phyloP scores from a whole-genome alignment of 2,888 invertebrate species.

The Idaea aversata region DNA sequence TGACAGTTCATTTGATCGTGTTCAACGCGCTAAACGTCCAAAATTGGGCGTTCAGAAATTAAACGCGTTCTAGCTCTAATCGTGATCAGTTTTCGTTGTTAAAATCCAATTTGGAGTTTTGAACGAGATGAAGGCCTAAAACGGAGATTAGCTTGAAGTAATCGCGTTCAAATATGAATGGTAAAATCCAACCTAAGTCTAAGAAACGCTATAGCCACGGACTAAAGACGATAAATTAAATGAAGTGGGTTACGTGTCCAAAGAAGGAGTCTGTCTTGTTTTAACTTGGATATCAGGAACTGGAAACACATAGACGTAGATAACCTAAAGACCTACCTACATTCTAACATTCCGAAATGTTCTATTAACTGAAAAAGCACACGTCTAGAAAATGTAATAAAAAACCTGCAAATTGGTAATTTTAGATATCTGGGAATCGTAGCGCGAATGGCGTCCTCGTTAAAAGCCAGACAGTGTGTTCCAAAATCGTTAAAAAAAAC shows the following conservation, averaged over 20 bases:
- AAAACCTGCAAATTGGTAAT: neutral
- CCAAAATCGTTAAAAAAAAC: too few relatives aligned
- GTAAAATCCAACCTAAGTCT: neutral
- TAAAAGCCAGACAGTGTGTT: neutral
- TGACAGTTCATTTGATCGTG: too few relatives aligned
- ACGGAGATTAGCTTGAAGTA: too few relatives aligned
- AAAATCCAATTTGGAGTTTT: too few relatives aligned
- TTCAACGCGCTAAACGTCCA: too few relatives aligned
- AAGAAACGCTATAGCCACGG: neutral
- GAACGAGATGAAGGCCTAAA: too few relatives aligned
- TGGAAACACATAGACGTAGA: neutral
- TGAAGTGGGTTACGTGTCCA: neutral
- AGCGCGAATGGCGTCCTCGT: neutral
- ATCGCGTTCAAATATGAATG: too few relatives aligned
- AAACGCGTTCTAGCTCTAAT: too few relatives aligned
- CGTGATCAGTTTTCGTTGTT: too few relatives aligned
- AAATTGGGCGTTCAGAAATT: too few relatives aligned
- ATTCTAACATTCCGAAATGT: neutral
- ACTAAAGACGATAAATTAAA: neutral
- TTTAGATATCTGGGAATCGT: neutral
- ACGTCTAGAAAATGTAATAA: neutral
- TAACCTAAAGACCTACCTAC: neutral
- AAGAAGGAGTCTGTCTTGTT: slow-evolving; percentile 17
- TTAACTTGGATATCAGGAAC: slow-evolving; percentile 23
- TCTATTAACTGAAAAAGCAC: neutral